Conservation (phyloP, 2,797 vertebrate species). For the Diplodus sargus region DNA sequence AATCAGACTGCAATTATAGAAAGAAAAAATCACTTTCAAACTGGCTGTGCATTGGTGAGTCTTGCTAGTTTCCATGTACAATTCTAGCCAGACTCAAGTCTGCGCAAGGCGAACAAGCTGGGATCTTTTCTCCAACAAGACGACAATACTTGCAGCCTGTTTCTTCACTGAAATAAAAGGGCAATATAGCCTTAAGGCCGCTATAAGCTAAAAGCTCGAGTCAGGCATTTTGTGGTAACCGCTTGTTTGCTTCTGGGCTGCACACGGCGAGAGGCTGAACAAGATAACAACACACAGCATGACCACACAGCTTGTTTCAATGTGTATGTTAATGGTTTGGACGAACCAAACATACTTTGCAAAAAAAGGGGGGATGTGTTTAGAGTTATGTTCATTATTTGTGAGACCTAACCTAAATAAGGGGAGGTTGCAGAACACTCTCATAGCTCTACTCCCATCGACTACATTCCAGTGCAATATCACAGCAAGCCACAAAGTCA, state of each 20-base stretch:
- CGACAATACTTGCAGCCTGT: neutral
- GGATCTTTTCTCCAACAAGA: constrained; percentile 3
- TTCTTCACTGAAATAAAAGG: neutral
- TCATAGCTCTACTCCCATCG: neutral
- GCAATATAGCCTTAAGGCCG: neutral
- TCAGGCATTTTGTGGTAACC: neutral
- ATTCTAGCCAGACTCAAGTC: constrained; percentile 5
- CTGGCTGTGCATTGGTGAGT: neutral
- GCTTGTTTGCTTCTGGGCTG: constrained; percentile 8
- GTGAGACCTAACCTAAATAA: neutral
- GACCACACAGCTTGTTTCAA: neutral
- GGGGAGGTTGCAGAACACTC: neutral
- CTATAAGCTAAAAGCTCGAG: neutral
- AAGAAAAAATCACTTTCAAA: too few relatives aligned
- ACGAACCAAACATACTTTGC: neutral
- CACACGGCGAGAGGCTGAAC: neutral
- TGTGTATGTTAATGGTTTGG: neutral
- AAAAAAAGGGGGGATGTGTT: neutral
- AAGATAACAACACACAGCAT: neutral
- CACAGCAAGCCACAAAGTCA: neutral
- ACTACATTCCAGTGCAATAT: neutral
- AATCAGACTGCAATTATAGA: constrained; percentile 4
- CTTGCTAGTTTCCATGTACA: constrained; percentile 41
- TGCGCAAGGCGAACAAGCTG: constrained; percentile 5
- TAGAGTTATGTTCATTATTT: neutral